These are phyloP conservation scores for Scotopteryx bipunctaria DNA, from an alignment of 2,888 invertebrate species.

Conservation along the genomic window DNA sequence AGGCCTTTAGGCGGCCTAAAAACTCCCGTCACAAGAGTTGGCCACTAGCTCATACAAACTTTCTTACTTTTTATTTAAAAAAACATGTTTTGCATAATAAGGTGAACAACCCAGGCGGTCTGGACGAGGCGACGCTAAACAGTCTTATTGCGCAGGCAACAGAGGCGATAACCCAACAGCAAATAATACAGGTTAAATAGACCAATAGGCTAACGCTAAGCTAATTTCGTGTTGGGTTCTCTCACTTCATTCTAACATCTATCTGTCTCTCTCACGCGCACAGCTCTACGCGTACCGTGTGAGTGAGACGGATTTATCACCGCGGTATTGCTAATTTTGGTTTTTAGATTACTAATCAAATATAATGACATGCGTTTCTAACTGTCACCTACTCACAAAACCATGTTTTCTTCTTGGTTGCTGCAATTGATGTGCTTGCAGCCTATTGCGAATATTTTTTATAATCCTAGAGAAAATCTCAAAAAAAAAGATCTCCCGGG, in stretches of 20 bases:
- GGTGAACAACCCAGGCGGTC: slow-evolving; percentile 80
- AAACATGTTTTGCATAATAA: slow-evolving; percentile 47
- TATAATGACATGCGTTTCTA: too few species aligned
- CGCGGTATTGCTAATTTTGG: slow-evolving; percentile 2
- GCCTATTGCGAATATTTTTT: neutral
- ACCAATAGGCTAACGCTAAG: slow-evolving; percentile 15
- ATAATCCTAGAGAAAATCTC: too few species aligned
- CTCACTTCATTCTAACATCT: slow-evolving; percentile 23
- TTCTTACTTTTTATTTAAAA: slow-evolving; percentile 4
- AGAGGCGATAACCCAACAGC: slow-evolving; percentile 81
- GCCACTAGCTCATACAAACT: neutral
- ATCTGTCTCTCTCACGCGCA: slow-evolving; percentile 17
- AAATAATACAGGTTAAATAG: slow-evolving; percentile 76
- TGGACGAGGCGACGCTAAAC: slow-evolving; percentile 81
- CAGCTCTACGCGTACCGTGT: neutral
- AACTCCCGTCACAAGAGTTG: too few species aligned
- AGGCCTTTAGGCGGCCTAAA: too few species aligned
- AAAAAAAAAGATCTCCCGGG: too few species aligned
- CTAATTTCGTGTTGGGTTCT: slow-evolving; percentile 18
- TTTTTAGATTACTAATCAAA: slow-evolving; percentile 6
- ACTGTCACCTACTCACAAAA: slow-evolving; percentile 12
- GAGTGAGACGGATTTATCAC: slow-evolving; percentile 18
- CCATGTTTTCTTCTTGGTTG: slow-evolving; percentile 16
- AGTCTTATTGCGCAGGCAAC: slow-evolving; percentile 80
- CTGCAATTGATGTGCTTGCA: slow-evolving; percentile 9